phyloP scores from a whole-genome alignment of 2,888 invertebrate species.

The Omphaloscelis lunosa region DNA sequence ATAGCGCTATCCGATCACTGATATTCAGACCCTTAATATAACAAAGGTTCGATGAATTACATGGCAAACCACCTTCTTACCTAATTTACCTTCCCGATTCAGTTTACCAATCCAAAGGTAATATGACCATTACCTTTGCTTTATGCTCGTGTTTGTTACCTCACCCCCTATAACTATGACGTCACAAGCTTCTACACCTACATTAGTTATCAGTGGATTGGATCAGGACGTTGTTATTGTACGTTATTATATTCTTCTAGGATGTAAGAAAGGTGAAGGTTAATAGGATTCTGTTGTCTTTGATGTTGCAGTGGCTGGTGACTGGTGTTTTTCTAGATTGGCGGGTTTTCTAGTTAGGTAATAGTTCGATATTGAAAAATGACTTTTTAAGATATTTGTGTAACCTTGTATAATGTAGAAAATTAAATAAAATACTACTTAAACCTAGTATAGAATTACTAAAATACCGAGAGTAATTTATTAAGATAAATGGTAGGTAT shows the following conservation, averaged over 20 bases:
- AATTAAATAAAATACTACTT: background rate
- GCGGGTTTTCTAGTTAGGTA: background rate
- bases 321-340: background rate
- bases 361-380: background rate
- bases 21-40: background rate
- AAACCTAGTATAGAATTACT: background rate
- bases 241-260: background rate
- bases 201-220: slow-evolving; percentile 25
- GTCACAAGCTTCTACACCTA: slow-evolving; percentile 11
- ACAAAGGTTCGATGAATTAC: background rate
- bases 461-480: too few species aligned
- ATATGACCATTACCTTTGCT: slow-evolving; percentile 15
- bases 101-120: background rate
- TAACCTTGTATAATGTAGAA: too few species aligned
- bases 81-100: background rate
- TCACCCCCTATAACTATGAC: background rate
- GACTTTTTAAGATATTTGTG: background rate
- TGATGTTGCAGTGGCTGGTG: background rate
- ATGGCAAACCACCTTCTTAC: background rate
- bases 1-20: background rate
- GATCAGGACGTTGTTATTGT: slow-evolving; percentile 4
- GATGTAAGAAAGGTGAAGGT: background rate
- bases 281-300: background rate
- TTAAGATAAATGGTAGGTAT: background rate
- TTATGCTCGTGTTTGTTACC: slow-evolving; percentile 40